Conservation (phyloP, 2,888 invertebrate genomes). For the Andrena bucephala region DNA sequence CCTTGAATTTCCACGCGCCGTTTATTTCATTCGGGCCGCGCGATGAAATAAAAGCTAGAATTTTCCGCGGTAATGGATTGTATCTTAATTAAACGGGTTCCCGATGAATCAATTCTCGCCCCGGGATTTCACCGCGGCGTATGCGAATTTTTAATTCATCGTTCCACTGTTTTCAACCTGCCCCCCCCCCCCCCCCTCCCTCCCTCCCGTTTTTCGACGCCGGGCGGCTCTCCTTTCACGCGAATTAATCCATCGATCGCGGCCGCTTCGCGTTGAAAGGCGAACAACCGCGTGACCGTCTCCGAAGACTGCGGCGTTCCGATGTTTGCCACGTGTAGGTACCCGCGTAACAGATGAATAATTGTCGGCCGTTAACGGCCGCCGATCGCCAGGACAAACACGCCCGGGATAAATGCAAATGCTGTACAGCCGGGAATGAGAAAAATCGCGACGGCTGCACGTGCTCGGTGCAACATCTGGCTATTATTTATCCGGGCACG, state of each 20-base stretch:
- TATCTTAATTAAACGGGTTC: slow-evolving; percentile 13
- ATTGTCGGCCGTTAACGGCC: slow-evolving; percentile 5
- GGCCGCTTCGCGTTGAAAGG: background rate
- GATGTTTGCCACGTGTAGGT: background rate
- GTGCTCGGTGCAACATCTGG: slow-evolving; percentile 41
- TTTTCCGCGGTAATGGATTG: background rate
- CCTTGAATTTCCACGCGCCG: background rate
- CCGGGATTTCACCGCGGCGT: background rate
- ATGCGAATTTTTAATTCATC: background rate
- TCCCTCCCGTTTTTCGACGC: too few relatives aligned
- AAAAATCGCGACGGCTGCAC: slow-evolving; percentile 41
- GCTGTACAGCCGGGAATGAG: slow-evolving; percentile 8
- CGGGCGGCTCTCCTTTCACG: background rate
- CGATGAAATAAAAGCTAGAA: background rate
- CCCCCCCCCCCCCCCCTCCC: too few relatives aligned
- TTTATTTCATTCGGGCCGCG: background rate
- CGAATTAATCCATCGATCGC: slow-evolving; percentile 8
- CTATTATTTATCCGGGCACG: slow-evolving; percentile 35
- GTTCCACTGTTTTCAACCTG: background rate
- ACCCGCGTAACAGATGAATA: slow-evolving; percentile 20
- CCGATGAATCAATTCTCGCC: background rate
- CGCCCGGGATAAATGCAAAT: slow-evolving; percentile 27
- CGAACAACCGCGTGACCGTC: background rate
- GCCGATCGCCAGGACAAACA: slow-evolving; percentile 22
- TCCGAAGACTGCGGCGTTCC: background rate